These are phyloP conservation scores for Cetonia aurata DNA, from an alignment of 2,888 invertebrate species.

Conservation along the genomic window DNA sequence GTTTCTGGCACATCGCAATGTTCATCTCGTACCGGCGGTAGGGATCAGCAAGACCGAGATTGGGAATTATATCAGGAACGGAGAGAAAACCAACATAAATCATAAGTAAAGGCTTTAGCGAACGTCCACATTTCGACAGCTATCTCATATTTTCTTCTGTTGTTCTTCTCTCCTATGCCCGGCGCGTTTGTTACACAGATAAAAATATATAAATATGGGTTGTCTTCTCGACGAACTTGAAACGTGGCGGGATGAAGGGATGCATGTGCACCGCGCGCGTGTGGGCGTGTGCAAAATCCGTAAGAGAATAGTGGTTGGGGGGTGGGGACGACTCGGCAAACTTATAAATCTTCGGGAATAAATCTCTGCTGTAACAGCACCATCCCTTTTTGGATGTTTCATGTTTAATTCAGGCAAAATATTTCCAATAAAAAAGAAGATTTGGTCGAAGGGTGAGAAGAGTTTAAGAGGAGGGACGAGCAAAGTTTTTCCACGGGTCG, in stretches of 20 bases:
- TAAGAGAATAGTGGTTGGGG: conserved; percentile 31
- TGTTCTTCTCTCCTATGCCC: conserved; percentile 50
- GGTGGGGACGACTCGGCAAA: conserved; percentile 61
- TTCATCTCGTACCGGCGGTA: conserved; percentile 47
- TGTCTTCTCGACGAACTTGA: conserved; percentile 55
- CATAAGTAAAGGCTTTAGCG: conserved; percentile 59
- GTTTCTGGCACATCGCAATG: conserved; percentile 45
- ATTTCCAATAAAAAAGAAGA: conserved; percentile 43
- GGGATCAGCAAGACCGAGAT: conserved; percentile 47
- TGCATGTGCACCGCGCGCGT: conserved; percentile 1
- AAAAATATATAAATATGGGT: conserved; percentile 64
- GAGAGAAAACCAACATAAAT: conserved; percentile 57
- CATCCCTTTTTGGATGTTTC: conserved; percentile 59
- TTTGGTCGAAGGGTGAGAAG: conserved; percentile 25
- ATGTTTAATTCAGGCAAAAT: conserved; percentile 63
- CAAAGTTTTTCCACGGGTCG: conserved; percentile 21
- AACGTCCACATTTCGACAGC: conserved; percentile 62
- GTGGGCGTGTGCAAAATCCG: conserved; percentile 12
- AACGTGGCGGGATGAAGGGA: background rate
- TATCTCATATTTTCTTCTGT: conserved; percentile 60
- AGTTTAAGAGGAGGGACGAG: conserved; percentile 31
- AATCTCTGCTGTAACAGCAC: conserved; percentile 58
- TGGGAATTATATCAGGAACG: conserved; percentile 52
- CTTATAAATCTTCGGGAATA: conserved; percentile 59
- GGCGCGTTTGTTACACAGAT: conserved; percentile 62